Base-by-base conservation (phyloP, 2,888 invertebrate genomes). In the Pediacus dermestoides region DNA sequence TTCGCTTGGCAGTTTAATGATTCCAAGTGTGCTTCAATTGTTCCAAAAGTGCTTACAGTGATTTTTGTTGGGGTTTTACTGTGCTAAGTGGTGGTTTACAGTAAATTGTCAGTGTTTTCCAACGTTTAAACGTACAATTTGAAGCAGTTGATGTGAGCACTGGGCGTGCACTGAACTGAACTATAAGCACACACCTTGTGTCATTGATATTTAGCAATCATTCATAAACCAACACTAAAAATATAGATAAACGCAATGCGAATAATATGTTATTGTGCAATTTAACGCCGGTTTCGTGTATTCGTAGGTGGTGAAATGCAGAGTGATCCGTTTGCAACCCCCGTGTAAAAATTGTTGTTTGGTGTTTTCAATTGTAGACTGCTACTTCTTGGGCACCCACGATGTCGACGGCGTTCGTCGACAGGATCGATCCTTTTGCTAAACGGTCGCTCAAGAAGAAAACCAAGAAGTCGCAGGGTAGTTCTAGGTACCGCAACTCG, bases 361-460 rank as follows among this genome's bases (percentile, higher is more conserved):
- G 37, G 50, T 50, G 44, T 44, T 50, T 34, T 46, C 39, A 41
- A 36, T 32, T 35, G 42, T 41, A 48, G 39, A 43, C 47, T 48
- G 50, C 48, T 50, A 46, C 23, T 23, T 23, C 10, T n/a, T 10
- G 32, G 22, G 34, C 30, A n/a, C n/a, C 70, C 72, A 75, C 74
- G 70, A 80, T 80, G 82, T 83, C 88, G 76, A 85, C 83, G 77
- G 83, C 89, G 72, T 91, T 95, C 80, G 94, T 95, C 76, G 96
- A 97, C 81, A 89, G 95, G 75, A 96, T 97, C 78, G 97, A 97
- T 80, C 97, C 97, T 66, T 97, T 97, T 76, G 90, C 92, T 63
- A 97, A 96, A 80, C 84, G 94, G 72, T 95, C 96, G 65, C 75
- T 94, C 65, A 93, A 94, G 78, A 93, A 96, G 80, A 95, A 97